Base-by-base conservation (phyloP, 1,140 invertebrate genomes). In the Polypedilum pembai region DNA sequence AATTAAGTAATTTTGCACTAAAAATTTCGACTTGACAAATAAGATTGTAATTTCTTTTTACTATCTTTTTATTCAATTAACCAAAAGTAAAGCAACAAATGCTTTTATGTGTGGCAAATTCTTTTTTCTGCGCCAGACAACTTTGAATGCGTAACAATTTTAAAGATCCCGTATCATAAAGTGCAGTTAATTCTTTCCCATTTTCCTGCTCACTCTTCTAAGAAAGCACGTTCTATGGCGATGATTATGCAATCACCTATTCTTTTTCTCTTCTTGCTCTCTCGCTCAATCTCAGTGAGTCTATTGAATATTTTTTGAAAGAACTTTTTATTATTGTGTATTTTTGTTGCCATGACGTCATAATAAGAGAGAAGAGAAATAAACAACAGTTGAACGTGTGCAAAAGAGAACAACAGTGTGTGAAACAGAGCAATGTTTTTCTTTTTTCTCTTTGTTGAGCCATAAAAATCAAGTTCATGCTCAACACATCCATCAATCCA, bases 381-480 rank as follows among this genome's bases (percentile, higher is more conserved):
- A 56, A 56, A n/a, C n/a, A 45, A 8, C 12, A 56, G 45, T n/a
- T n/a, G 45, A 56, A 56, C 45, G n/a, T n/a, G 45, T 15, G 45
- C 12, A 56, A 69, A 20, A 18, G 18, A 69, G 20, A 69, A 69
- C n/a, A 69, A 69, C 7, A 69, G 65, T 20, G 20, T 69, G 17
- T 21, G 17, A 69, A 18, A 69, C 20, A 18, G 65, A 69, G 20
- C 65, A 69, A 20, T 69, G 65, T 20, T 20, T 69, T n/a, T 69
- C 17, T 69, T 21, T 18, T 12, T 56, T 56, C 65, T 18, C 5
- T 18, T 69, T 21, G 17, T 10, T 18, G 24, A 33, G 24, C 24
- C 24, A 18, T 20, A 69, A 69, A 56, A 69, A 69, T 69, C 65
- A 69, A 69, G 65, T 69, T 69, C 65, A 69, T 69, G 65, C 65